Evolutionary conservation across 1,140 invertebrate species (phyloP).

Genomic region (Pseudomyrmex pallidus): DNA sequence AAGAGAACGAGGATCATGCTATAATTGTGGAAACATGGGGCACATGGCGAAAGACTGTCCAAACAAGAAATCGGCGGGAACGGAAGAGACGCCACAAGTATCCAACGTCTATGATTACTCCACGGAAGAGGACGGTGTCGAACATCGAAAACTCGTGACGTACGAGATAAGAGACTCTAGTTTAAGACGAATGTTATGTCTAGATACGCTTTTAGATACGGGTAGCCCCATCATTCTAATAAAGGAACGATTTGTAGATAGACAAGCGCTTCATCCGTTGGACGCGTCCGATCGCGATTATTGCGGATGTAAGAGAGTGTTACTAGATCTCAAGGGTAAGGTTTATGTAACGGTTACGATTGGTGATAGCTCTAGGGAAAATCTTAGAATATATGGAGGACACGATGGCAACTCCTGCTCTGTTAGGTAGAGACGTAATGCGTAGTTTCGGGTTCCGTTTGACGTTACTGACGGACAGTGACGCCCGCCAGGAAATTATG

Average conservation of each 20-base stretch:
- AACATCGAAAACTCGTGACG: neutral
- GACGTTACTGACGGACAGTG: neutral
- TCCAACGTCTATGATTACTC: neutral
- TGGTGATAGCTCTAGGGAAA: no score
- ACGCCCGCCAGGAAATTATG: neutral
- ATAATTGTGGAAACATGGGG: neutral
- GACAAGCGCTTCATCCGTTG: neutral
- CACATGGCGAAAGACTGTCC: conserved; percentile 12
- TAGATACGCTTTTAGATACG: neutral
- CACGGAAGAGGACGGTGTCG: neutral
- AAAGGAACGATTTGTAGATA: neutral
- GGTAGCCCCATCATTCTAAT: neutral
- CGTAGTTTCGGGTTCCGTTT: neutral
- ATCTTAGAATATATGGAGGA: no score
- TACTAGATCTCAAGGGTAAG: no score
- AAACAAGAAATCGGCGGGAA: neutral
- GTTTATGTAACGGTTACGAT: no score
- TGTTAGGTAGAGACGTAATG: no score
- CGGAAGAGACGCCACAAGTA: neutral
- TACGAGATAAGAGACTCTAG: neutral
- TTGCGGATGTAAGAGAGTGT: neutral
- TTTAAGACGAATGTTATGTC: neutral
- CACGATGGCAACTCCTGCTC: no score
- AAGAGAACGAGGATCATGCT: conserved; percentile 39
- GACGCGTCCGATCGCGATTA: neutral